Conservation (phyloP, 2,113 vertebrate genomes). For the cattle (Bos taurus) region ARS-UCD2.0 NC_037332.1:52401501-52402000, state of each 20-base stretch:
- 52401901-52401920: not conserved
- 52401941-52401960: not conserved
- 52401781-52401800: not conserved
- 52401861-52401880: not conserved
- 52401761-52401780: not conserved
- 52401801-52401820: not conserved
- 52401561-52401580: not conserved
- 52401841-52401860: not conserved
- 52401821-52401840: not conserved
- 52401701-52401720: not conserved
- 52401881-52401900: not conserved
- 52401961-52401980: not conserved
- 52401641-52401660: not conserved
- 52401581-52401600: not conserved
- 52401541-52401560: not conserved
- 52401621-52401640: not conserved
- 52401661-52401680: not conserved
- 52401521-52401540: not conserved
- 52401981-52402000: not conserved
- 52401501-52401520: not conserved
- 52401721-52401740: not conserved
- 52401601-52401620: not conserved
- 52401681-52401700: not conserved
- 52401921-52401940: not conserved
- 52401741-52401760: not conserved